Evolutionary conservation across 1,140 invertebrate genomes (phyloP).

Genomic region (Hydropsyche tenuis): DNA sequence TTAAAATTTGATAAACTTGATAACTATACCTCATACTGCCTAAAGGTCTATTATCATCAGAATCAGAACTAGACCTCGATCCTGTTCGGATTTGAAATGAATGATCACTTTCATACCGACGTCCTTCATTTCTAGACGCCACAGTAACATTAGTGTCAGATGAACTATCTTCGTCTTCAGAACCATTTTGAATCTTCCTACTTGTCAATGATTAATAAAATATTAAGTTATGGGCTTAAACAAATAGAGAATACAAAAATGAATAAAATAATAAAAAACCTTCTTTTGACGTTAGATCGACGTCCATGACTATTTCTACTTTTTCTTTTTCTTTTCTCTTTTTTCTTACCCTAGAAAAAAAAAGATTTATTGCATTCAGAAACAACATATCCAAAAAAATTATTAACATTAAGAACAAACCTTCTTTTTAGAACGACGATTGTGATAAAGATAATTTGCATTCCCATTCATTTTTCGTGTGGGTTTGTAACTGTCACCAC

Average conservation of each 20-base stretch:
- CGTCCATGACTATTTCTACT: conserved; percentile 31
- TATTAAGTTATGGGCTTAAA: too few relatives aligned
- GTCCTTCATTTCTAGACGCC: conserved; percentile 47
- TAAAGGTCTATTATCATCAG: conserved; percentile 63
- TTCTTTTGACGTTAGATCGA: conserved; percentile 41
- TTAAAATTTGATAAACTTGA: too few relatives aligned
- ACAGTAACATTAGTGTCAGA: conserved; percentile 39
- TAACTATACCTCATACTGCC: conserved; percentile 51
- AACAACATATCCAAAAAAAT: too few relatives aligned
- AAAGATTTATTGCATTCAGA: neutral
- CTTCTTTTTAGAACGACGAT: conserved; percentile 22
- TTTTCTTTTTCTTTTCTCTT: conserved; percentile 35
- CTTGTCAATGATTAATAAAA: neutral
- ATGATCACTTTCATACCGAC: conserved; percentile 58
- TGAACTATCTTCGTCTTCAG: conserved; percentile 20
- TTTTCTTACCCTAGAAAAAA: conserved; percentile 37
- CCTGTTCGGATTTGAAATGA: conserved; percentile 55
- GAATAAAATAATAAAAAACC: conserved; percentile 27
- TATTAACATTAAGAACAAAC: too few relatives aligned
- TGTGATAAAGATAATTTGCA: conserved; percentile 17
- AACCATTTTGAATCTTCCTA: conserved; percentile 38
- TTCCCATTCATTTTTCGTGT: conserved; percentile 49
- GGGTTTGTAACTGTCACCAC: conserved; percentile 58
- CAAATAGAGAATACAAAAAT: conserved; percentile 7
- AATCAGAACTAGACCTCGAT: conserved; percentile 43